A percentile compares a stretch with the other conserved stretches of the same genome.
These are phyloP conservation scores for Haemorhous mexicanus DNA, from an alignment of 2,113 vertebrate species.

Conservation along the genomic window DNA sequence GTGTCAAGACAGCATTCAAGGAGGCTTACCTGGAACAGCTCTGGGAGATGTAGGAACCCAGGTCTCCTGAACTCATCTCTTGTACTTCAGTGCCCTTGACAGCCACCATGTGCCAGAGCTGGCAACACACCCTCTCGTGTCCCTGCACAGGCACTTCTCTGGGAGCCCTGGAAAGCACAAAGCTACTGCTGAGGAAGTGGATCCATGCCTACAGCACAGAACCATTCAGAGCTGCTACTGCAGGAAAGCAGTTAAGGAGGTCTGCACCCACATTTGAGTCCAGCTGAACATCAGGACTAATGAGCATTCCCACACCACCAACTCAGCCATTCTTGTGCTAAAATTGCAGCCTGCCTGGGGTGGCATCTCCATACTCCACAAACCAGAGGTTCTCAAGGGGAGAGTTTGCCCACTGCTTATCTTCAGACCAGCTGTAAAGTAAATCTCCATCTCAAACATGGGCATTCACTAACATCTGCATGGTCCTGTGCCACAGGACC, in stretches of 20 bases:
- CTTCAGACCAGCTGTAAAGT: not conserved
- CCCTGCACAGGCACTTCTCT: not conserved
- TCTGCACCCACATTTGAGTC: not conserved
- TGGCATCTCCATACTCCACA: not conserved
- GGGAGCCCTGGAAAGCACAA: not conserved
- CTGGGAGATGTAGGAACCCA: not conserved
- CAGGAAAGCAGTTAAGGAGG: not conserved
- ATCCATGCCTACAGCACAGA: rapidly evolving
- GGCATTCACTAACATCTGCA: not conserved
- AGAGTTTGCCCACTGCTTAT: not conserved
- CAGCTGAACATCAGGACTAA: not conserved
- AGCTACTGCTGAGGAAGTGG: not conserved
- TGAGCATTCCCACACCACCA: not conserved
- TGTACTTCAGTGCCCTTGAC: not conserved
- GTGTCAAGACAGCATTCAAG: not conserved
- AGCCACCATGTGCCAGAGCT: not conserved
- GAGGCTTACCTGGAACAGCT: not conserved
- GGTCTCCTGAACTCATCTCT: not conserved
- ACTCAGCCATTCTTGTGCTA: not conserved
- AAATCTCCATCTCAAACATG: not conserved
- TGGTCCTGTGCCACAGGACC: not conserved
- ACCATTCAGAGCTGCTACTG: not conserved
- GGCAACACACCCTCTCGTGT: rapidly evolving
- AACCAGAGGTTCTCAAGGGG: not conserved
- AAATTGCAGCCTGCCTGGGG: not conserved